Percentiles rank a stretch among this genome's conserved stretches.
These are phyloP conservation scores for Brienomyrus brachyistius DNA, from an alignment of 2,113 vertebrate genomes.

Conservation along the genomic window DNA sequence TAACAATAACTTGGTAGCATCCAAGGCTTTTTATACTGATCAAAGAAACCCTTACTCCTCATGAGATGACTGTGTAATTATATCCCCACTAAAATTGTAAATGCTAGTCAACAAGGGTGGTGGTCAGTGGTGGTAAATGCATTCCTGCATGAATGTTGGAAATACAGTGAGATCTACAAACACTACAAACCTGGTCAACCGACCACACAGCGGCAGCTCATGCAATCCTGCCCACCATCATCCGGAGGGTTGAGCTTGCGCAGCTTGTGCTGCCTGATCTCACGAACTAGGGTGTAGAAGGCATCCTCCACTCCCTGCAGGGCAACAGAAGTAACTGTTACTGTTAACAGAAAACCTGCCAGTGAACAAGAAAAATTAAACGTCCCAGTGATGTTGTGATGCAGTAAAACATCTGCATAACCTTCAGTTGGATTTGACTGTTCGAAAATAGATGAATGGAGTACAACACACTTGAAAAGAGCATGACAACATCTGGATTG, in stretches of 20 bases:
- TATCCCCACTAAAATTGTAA: background rate
- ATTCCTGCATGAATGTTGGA: background rate
- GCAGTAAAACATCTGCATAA: background rate
- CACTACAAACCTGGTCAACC: slow-evolving; percentile 76
- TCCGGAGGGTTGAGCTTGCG: slow-evolving; percentile 90
- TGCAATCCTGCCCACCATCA: slow-evolving; percentile 87
- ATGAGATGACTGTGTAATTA: background rate
- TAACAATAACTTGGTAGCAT: background rate
- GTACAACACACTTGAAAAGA: background rate
- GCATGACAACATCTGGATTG: background rate
- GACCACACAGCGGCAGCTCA: slow-evolving; percentile 92
- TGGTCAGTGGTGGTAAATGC: background rate
- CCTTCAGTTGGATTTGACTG: background rate
- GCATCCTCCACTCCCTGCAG: slow-evolving; percentile 92
- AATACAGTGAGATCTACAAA: background rate
- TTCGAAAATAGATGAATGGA: background rate
- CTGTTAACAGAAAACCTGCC: background rate
- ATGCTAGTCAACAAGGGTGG: background rate
- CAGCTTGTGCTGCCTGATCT: slow-evolving; percentile 92
- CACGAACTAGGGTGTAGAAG: slow-evolving; percentile 94
- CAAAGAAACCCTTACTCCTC: background rate
- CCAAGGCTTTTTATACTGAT: background rate
- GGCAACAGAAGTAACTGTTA: slow-evolving; percentile 13
- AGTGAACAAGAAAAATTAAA: background rate
- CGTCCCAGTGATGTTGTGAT: background rate